Conservation (phyloP, 2,797 vertebrate genomes). For the Melanotaenia boesemani region DNA sequence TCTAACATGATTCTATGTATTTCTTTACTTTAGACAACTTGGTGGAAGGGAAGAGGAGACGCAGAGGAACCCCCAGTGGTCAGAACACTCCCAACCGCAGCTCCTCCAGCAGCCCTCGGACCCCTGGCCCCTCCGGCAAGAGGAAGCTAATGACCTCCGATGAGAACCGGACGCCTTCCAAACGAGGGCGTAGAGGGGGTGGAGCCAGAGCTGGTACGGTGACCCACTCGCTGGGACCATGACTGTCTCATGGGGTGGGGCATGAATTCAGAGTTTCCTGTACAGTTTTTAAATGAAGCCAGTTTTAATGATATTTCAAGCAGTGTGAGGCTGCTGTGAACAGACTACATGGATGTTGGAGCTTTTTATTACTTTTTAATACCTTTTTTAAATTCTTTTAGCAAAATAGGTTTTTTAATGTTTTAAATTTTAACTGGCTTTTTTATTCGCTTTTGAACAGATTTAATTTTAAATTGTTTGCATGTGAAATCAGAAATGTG, state of each 20-base stretch:
- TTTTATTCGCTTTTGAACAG: not conserved
- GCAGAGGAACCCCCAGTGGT: slow-evolving; percentile 82
- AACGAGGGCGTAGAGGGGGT: slow-evolving; percentile 90
- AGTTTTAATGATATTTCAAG: not conserved
- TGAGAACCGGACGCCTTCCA: slow-evolving; percentile 86
- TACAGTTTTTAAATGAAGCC: not conserved
- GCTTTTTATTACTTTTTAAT: not conserved
- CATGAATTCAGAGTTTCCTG: not conserved
- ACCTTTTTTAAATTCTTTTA: not conserved
- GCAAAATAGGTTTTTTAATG: not conserved
- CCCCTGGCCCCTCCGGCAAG: slow-evolving; percentile 85
- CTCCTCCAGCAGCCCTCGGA: slow-evolving; percentile 84
- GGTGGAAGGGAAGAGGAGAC: slow-evolving; percentile 95
- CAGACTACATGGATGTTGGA: not conserved
- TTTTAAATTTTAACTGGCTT: not conserved
- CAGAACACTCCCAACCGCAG: slow-evolving; percentile 54
- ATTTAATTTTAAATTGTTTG: not conserved
- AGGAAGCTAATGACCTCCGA: slow-evolving; percentile 88
- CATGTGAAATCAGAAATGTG: slow-evolving; percentile 13
- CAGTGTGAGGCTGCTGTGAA: not conserved
- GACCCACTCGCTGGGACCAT: slow-evolving; percentile 22
- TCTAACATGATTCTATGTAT: not conserved
- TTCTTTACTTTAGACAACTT: slow-evolving; percentile 88
- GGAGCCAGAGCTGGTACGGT: slow-evolving; percentile 85
- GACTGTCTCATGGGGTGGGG: not conserved